A percentile compares a stretch with the other conserved stretches of the same genome.
phyloP scores from a whole-genome alignment of 2,888 invertebrate genomes.

The Rhaphigaster nebulosa region DNA sequence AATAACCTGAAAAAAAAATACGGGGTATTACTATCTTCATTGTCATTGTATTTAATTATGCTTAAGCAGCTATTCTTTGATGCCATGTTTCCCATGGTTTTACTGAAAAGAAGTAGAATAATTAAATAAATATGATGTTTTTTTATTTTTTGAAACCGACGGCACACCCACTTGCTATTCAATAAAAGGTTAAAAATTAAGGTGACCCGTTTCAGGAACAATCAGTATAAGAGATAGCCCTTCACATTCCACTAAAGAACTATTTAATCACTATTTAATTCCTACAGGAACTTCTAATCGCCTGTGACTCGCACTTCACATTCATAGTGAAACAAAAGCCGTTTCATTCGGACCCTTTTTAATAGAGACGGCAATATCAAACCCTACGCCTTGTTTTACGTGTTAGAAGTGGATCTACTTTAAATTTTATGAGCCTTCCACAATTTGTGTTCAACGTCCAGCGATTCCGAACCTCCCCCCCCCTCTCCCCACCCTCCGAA shows the following conservation, averaged over 20 bases:
- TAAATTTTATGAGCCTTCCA: constrained; percentile 48
- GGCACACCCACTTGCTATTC: too few relatives aligned
- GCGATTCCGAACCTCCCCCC: constrained; percentile 39
- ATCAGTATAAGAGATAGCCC: not conserved
- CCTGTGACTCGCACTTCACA: constrained; percentile 10
- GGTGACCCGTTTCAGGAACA: not conserved
- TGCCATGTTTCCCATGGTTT: too few relatives aligned
- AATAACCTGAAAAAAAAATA: too few relatives aligned
- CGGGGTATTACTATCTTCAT: too few relatives aligned
- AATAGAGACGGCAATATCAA: constrained; percentile 28
- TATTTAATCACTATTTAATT: not conserved
- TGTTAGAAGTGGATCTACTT: constrained; percentile 46
- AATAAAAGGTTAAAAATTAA: not conserved
- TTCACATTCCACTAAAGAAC: not conserved
- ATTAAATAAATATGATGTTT: too few relatives aligned
- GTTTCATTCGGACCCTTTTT: constrained; percentile 11
- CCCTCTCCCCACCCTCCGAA: not conserved
- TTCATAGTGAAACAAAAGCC: constrained; percentile 35
- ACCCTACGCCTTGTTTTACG: constrained; percentile 46
- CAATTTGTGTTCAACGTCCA: constrained; percentile 48
- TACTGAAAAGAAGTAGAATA: too few relatives aligned
- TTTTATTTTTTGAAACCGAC: too few relatives aligned
- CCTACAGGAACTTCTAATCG: constrained; percentile 10
- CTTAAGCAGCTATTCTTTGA: too few relatives aligned
- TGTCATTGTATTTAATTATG: too few relatives aligned